Conservation (phyloP, 2,113 vertebrate species). For the Apodemus sylvaticus region DNA sequence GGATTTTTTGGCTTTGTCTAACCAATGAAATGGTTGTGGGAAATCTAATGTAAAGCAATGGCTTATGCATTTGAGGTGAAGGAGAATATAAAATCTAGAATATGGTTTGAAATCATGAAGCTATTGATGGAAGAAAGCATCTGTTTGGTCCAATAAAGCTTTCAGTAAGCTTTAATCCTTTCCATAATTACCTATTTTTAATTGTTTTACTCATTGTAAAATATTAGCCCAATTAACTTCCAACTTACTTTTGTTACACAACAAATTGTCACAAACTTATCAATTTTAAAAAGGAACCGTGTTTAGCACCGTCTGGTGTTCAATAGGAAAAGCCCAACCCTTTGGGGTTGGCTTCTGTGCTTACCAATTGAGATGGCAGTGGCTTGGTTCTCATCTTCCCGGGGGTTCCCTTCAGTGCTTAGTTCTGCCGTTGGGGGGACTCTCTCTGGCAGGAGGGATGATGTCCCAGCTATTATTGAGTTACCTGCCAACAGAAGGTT, state of each 20-base stretch:
- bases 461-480: neutral
- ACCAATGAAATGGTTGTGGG: conserved; percentile 94
- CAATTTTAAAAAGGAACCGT: neutral
- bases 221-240: neutral
- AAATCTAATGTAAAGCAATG: conserved; percentile 91
- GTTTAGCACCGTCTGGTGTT: neutral
- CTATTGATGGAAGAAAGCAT: conserved; percentile 87
- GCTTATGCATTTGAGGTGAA: conserved; percentile 95
- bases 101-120: conserved; percentile 89
- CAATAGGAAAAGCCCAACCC: neutral
- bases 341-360: neutral
- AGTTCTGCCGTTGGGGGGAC: neutral
- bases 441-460: neutral
- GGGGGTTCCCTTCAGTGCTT: neutral
- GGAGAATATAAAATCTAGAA: conserved; percentile 91
- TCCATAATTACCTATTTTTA: neutral
- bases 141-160: neutral
- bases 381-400: neutral
- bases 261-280: neutral
- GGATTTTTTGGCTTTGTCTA: conserved; percentile 94
- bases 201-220: neutral
- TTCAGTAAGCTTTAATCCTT: neutral
- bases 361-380: neutral
- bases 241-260: neutral
- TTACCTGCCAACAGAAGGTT: neutral